These are phyloP conservation scores for Dryobates pubescens DNA, from an alignment of 2,797 vertebrate species.

Conservation along the genomic window DNA sequence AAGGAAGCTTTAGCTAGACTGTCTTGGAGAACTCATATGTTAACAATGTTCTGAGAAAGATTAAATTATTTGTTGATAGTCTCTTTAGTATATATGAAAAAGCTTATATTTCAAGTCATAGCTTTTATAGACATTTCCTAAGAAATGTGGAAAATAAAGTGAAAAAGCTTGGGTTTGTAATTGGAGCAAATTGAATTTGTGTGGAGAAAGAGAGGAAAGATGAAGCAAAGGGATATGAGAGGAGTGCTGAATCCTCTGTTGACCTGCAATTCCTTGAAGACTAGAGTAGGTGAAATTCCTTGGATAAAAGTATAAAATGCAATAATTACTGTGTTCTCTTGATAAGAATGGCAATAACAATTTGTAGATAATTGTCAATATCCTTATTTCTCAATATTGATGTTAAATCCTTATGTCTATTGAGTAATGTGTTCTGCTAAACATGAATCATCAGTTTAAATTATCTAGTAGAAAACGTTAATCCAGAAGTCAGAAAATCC, in stretches of 20 bases:
- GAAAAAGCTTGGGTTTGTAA: background rate
- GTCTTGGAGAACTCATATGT: background rate
- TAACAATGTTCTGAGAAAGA: background rate
- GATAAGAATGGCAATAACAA: background rate
- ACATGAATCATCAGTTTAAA: slow-evolving; percentile 21
- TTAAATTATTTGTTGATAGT: background rate
- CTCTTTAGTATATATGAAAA: background rate
- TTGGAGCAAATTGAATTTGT: background rate
- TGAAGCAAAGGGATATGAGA: background rate
- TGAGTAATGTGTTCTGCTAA: slow-evolving; percentile 11
- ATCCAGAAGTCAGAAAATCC: slow-evolving; percentile 20
- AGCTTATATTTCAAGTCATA: background rate
- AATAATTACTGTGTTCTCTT: background rate
- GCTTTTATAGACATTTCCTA: background rate
- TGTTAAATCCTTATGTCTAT: background rate
- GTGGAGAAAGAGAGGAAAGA: background rate
- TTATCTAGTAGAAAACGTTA: slow-evolving; percentile 16
- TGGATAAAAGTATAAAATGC: background rate
- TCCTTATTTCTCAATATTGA: background rate
- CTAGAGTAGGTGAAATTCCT: background rate
- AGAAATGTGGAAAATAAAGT: background rate
- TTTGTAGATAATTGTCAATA: slow-evolving; percentile 2
- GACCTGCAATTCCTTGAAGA: background rate
- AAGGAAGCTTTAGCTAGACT: slow-evolving; percentile 9
- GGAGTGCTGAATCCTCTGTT: slow-evolving; percentile 2